Base-by-base conservation (phyloP, 2,797 vertebrate genomes). In the Emys orbicularis region DNA sequence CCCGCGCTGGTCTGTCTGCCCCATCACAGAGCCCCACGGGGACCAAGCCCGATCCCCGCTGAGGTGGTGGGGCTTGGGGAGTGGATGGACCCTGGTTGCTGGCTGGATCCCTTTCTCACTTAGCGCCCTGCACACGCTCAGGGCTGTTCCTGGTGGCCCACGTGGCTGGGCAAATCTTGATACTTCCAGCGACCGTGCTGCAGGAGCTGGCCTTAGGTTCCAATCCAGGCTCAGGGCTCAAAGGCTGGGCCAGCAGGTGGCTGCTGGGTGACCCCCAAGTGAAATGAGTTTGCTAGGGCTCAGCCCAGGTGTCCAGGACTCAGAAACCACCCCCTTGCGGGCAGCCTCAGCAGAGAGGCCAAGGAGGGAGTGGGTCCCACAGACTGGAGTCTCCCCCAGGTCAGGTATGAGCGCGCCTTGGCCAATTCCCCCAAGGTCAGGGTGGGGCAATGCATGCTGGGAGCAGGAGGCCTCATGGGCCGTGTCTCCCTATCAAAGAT, bases 391-490 rank as follows among this genome's bases (percentile, higher is more conserved):
- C 16, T 65, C 16, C 16, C 61, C 4, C 8, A 18, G 61, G 31
- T 23, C 65, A 41, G n/a, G 5, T 21, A n/a, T 21, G 65, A n/a
- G n/a, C 37, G 10, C 5, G 1, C 9, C 65, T 5, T 19, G n/a
- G 21, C 65, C 18, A 8, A 37, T 41, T 37, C n/a, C n/a, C n/a
- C 65, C 65, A 37, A 5, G n/a, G n/a, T 68, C 65, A 72, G 41
- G 6, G 44, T 49, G 3, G 15, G 18, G 72, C 15, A 2, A 31
- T 15, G 2, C 52, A 72, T 16, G 34, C 21, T 57, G 83, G 34
- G 81, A 3, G 2, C 2, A 12, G 11, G 12, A 31, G 44, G 31
- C 8, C 53, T 49, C 65, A 83, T 9, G 12, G 0, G 21, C 8
- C 15, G 27, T 9, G 5, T 54, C n/a, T 10, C 37, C 37, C 16